phyloP scores from a whole-genome alignment of 2,113 vertebrate genomes.

The Megaptera novaeangliae region DNA sequence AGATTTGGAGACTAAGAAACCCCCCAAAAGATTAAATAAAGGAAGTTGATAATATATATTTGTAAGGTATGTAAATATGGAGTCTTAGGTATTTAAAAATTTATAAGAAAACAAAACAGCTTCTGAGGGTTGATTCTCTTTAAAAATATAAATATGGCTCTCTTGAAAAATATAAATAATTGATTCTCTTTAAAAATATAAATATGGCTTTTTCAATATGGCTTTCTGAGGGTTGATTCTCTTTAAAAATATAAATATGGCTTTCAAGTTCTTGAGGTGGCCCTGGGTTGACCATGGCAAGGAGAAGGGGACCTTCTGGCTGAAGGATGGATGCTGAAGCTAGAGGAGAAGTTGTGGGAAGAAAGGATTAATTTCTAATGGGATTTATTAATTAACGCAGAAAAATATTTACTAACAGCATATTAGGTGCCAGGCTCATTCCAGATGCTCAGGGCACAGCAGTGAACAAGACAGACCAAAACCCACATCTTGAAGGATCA shows the following conservation, averaged over 20 bases:
- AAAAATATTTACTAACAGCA: neutral
- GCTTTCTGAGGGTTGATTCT: neutral
- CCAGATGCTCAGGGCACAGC: neutral
- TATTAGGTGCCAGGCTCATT: neutral
- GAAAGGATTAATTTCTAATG: neutral
- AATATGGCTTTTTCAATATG: neutral
- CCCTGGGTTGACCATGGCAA: neutral
- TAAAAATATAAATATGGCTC: neutral
- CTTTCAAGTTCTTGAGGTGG: neutral
- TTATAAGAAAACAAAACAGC: neutral
- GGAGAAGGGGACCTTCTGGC: neutral
- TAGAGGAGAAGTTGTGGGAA: neutral
- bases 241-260: neutral
- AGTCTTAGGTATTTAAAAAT: neutral
- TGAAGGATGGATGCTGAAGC: neutral
- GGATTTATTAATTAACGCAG: neutral
- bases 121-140: neutral
- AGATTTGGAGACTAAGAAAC: neutral
- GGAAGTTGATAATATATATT: neutral
- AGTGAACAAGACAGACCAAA: neutral
- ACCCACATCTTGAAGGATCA: neutral
- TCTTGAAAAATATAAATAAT: neutral
- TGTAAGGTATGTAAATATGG: neutral
- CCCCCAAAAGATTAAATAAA: neutral
- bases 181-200: conserved; percentile 8